These are phyloP conservation scores for Augochlora pura DNA, from an alignment of 1,140 invertebrate species.

Conservation along the genomic window DNA sequence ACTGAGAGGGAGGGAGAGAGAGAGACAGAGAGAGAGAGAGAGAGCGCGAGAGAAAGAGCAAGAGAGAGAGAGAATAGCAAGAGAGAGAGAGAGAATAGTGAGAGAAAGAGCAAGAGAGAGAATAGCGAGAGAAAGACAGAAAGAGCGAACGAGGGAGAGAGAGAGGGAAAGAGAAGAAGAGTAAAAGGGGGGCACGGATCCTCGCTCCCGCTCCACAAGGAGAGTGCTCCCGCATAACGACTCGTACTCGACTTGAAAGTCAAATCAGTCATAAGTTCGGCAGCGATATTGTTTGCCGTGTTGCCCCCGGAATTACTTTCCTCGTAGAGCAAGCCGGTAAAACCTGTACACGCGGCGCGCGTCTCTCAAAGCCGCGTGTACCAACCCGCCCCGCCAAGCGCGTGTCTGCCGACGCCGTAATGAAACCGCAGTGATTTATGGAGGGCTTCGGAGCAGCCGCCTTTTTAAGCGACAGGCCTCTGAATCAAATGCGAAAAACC, in stretches of 20 bases:
- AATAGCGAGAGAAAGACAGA: too few relatives aligned
- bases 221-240: conserved; percentile 49
- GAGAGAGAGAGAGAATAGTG: too few relatives aligned
- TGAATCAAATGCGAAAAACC: conserved; percentile 21
- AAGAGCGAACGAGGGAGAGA: too few relatives aligned
- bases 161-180: not conserved
- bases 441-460: not conserved
- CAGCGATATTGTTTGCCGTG: conserved; percentile 24
- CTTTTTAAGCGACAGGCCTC: not conserved
- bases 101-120: too few relatives aligned
- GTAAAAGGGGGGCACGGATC: not conserved
- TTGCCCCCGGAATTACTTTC: conserved; percentile 13
- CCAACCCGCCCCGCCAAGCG: too few relatives aligned
- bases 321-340: not conserved
- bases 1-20: too few relatives aligned
- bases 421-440: conserved; percentile 39
- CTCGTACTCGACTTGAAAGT: conserved; percentile 46
- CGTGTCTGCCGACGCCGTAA: not conserved
- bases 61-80: too few relatives aligned
- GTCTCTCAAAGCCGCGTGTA: not conserved
- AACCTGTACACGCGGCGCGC: not conserved
- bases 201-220: not conserved
- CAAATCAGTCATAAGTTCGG: conserved; percentile 40
- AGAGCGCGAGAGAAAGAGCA: too few relatives aligned
- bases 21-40: too few relatives aligned